Base-by-base conservation (phyloP, 2,888 invertebrate genomes). In the Aleiodes testaceus region DNA sequence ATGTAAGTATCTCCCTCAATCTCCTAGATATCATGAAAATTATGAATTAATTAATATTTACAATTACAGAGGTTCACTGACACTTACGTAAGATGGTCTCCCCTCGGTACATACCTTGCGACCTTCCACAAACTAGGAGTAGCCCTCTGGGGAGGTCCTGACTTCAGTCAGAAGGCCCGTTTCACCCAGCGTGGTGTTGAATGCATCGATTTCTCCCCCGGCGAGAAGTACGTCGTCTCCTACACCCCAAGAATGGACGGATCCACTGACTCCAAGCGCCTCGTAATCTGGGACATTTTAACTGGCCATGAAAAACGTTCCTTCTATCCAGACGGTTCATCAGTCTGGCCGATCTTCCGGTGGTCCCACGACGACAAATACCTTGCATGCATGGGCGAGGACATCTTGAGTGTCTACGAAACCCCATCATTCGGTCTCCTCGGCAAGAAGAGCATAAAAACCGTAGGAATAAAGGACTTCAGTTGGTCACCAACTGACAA, bases 401-500 rank as follows among this genome's bases (percentile, higher is more conserved):
- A 96, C 81, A 88, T 94, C 36, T 92, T 99, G 42, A 96, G 96
- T 77, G 94, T 99, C 12, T 99, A 98, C 85, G 98, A 98, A 88
- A 98, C 99, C 0, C 97, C 97, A 0, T 96, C 97, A 16, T 99
- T 99, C 87, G 96, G 95, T 73, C 89, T 99, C 69, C 89, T 98
- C 5, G 98, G 98, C 74, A 96, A 97, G 87, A 98, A 98, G 85
- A 96, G 97, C 76, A 93, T 99, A 71, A 98, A 97, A 87, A 94
- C 96, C 52, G 91, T 92, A 5, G 96, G 96, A 49, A 95, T 97
- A 80, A 92, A 96, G 77, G 97, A 98, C 83, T 99, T 99, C 88
- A 94, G 95, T 79, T 99, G 99, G 99, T 99, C 98, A 0, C 99
- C 99, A 0, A 95, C 97, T 0, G 97, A 98, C 86, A 98, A 98